phyloP scores from a whole-genome alignment of 2,888 invertebrate genomes.

The Rugalucina vietnamica region DNA sequence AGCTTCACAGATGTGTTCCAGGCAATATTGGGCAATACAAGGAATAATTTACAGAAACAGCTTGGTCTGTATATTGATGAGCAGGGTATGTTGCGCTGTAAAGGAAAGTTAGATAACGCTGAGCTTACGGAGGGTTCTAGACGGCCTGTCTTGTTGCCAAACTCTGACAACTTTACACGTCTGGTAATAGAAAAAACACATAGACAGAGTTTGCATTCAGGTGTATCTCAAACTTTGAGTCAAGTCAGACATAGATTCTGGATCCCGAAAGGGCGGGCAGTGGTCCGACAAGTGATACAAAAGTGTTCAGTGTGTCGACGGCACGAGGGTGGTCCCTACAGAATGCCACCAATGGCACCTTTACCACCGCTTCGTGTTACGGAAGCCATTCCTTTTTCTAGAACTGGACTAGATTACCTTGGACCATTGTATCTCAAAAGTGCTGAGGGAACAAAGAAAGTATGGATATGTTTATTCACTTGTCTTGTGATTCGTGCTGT shows the following conservation, averaged over 20 bases:
- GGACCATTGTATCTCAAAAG: constrained; percentile 40
- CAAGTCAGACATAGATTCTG: background rate
- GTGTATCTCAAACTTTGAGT: constrained; percentile 18
- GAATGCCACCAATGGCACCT: constrained; percentile 33
- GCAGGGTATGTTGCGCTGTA: background rate
- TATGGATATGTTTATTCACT: constrained; percentile 53
- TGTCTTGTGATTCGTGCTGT: constrained; percentile 40
- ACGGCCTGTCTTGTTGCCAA: constrained; percentile 30
- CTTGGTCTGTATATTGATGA: constrained; percentile 26
- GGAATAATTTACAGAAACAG: constrained; percentile 11
- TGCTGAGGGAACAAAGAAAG: constrained; percentile 16
- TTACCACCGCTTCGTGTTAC: constrained; percentile 29
- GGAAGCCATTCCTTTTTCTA: constrained; percentile 25
- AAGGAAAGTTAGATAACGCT: constrained; percentile 22
- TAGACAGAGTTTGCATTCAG: constrained; percentile 17
- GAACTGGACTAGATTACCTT: constrained; percentile 38
- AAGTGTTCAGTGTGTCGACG: constrained; percentile 24
- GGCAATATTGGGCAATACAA: background rate
- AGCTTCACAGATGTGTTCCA: constrained; percentile 6
- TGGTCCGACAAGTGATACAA: background rate
- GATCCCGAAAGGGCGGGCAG: constrained; percentile 32
- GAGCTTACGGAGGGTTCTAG: constrained; percentile 16
- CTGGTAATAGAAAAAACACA: constrained; percentile 4
- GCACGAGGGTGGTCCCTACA: constrained; percentile 28
- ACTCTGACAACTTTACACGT: background rate